These are phyloP conservation scores for Gadus chalcogrammus DNA, from an alignment of 2,113 vertebrate species.

Conservation along the genomic window DNA sequence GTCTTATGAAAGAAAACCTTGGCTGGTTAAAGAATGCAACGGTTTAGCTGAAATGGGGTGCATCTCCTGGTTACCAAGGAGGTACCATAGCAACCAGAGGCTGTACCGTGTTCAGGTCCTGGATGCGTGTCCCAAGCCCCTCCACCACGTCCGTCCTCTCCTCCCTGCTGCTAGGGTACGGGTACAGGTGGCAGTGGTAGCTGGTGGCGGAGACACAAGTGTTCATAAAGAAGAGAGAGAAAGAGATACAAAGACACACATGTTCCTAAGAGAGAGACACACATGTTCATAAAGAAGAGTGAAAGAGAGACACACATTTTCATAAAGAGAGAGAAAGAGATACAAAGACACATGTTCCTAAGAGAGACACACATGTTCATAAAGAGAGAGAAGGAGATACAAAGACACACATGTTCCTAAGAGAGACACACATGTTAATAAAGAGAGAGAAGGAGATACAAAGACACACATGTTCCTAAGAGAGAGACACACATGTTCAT, in stretches of 20 bases:
- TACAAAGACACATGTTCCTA: too few relatives aligned
- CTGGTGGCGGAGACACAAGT: conserved; percentile 53
- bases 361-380: too few relatives aligned
- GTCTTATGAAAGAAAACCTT: neutral
- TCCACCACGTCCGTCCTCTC: conserved; percentile 84
- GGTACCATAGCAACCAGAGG: conserved; percentile 8
- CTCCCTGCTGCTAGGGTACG: conserved; percentile 85
- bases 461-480: too few relatives aligned
- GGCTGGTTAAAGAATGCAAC: neutral
- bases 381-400: too few relatives aligned
- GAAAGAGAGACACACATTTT: neutral
- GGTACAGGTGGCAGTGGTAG: conserved; percentile 94
- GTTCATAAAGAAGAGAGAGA: neutral
- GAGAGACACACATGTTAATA: neutral
- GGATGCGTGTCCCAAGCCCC: conserved; percentile 86
- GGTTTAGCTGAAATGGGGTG: neutral
- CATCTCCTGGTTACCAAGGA: conserved; percentile 15
- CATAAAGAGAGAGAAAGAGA: neutral
- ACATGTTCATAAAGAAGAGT: neutral
- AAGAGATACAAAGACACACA: neutral
- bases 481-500: too few relatives aligned
- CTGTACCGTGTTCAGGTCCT: conserved; percentile 87
- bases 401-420: neutral
- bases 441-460: neutral
- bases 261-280: neutral